Conservation (phyloP, 2,113 vertebrate species). For the Leiothrix lutea region DNA sequence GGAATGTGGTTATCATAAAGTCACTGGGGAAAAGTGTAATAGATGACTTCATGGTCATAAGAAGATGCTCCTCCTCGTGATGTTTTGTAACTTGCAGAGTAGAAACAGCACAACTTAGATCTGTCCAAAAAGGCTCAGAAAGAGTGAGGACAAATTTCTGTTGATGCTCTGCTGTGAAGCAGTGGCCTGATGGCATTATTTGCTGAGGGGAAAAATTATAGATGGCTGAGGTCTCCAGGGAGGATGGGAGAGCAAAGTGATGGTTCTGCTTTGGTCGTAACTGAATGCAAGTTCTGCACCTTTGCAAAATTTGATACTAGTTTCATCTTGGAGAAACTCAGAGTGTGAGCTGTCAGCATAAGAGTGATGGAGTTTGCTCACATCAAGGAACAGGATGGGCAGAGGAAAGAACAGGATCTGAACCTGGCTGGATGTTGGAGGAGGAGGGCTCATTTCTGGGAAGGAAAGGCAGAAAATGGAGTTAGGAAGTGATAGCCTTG, state of each 20-base stretch:
- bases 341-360: not conserved
- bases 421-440: not conserved
- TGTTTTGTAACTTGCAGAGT: not conserved
- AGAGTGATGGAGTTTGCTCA: not conserved
- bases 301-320: not conserved
- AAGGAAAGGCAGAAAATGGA: not conserved
- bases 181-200: not conserved
- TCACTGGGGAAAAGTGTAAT: not conserved
- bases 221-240: not conserved
- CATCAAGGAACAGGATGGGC: not conserved
- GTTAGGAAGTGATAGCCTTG: not conserved
- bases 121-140: not conserved
- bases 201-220: not conserved
- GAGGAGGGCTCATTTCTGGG: not conserved
- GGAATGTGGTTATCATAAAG: not conserved
- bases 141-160: not conserved
- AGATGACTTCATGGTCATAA: not conserved
- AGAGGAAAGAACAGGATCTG: not conserved
- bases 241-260: not conserved
- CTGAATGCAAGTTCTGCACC: rapidly evolving
- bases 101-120: not conserved
- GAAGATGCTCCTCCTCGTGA: not conserved
- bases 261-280: not conserved
- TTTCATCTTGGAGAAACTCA: not conserved
- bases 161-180: not conserved